Base-by-base conservation (phyloP, 2,113 vertebrate species). In the Oreochromis spilurus region DNA sequence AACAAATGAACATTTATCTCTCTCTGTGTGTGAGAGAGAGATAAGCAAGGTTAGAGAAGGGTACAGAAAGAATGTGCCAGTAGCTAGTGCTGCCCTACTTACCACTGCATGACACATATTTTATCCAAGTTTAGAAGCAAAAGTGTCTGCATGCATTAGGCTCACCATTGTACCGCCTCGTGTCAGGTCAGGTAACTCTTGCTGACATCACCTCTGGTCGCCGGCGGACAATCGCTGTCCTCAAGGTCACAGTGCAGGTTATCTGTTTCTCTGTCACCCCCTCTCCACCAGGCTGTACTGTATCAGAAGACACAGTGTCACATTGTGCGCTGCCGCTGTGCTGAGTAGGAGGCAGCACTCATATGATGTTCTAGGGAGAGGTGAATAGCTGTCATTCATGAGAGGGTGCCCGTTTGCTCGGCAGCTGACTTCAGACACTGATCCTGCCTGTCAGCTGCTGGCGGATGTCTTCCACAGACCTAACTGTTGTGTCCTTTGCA, bases 301-400 rank as follows among this genome's bases (percentile, higher is more conserved):
- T 91, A 91, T 82, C 83, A 67, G 91, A 58, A 75, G 84, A 91
- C 91, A 94, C 91, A 91, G 86, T 48, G 81, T 38, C 80, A 94
- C 87, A 94, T 93, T 95, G 94, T 95, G 89, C 84, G 10, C 77
- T 40, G 54, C 34, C 4, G 1, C 87, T 70, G 87, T 85, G 85
- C 88, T 77, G 92, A 92, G 93, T 91, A 87, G 94, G 95, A 95
- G 93, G 89, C 90, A 70, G 88, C 77, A 9, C 90, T 93, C 95
- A 93, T 95, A 94, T 95, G 95, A 95, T 94, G 88, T 70, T 82
- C 58, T 40, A 58, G 89, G 60, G 84, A 34, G 90, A 84, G 92
- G 86, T 94, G 94, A 96, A 96, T 94, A 48, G 93, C 84, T 89
- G 90, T 94, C 94, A 94, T 95, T 96, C 93, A 95, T 84, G 38